phyloP scores from a whole-genome alignment of 2,113 vertebrate species.

The Otolemur garnettii region DNA sequence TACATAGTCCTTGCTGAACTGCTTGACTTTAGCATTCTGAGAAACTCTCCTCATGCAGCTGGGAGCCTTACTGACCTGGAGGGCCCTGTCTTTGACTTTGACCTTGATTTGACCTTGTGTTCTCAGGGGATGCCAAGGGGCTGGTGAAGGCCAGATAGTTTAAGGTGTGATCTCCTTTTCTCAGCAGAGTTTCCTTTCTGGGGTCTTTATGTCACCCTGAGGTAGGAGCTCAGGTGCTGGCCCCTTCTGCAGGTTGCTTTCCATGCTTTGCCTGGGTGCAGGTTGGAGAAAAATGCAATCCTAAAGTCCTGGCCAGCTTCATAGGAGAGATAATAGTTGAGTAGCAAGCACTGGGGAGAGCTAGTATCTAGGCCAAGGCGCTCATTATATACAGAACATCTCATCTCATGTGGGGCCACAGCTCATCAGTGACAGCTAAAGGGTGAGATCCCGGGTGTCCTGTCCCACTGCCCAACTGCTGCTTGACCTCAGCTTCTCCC shows the following conservation, averaged over 20 bases:
- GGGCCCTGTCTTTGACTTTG: not conserved
- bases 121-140: not conserved
- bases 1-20: not conserved
- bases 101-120: not conserved
- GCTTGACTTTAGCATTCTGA: not conserved
- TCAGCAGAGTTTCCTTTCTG: not conserved
- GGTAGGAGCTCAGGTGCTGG: not conserved
- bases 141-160: not conserved
- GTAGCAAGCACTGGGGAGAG: fast-evolving
- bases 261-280: not conserved
- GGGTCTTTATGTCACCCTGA: not conserved
- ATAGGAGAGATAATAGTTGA: not conserved
- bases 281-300: not conserved
- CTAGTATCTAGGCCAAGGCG: not conserved
- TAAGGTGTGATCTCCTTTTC: not conserved
- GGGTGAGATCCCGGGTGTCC: not conserved
- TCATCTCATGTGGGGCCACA: not conserved
- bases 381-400: not conserved
- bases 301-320: not conserved
- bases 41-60: not conserved
- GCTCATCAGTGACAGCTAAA: not conserved
- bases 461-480: fast-evolving
- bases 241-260: not conserved
- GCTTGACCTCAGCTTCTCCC: not conserved
- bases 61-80: not conserved